Evolutionary conservation across 2,113 vertebrate genomes (phyloP), one percentile per base, ranked within the genome.

Genomic region (Ploceus nigricollis): DNA sequence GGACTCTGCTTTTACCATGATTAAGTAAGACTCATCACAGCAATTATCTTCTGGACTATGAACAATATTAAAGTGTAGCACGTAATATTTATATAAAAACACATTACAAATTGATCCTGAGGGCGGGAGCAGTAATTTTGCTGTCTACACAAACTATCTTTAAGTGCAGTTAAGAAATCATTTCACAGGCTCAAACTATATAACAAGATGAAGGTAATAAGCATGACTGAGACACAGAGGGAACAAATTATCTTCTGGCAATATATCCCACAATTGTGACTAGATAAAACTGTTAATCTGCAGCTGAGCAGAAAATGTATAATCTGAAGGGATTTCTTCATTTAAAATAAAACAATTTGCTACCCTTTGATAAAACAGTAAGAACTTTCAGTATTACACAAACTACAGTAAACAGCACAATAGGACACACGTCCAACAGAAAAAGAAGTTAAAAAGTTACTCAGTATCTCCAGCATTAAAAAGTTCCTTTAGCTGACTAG

Each of bases 201-300:
- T 89, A 93, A 97, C 94, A 95, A 96, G 93, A 95, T 94, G 77
- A 96, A 93, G 77, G 83, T 95, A 96, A 97, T 95, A 96, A 87
- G 90, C 89, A 89, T 93, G 93, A 93, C 92, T 86, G 92, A 93
- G 90, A 86, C 90, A 96, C 76, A 93, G 82, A 96, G 82, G 90
- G 94, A 96, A 96, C 61, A 96, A 96, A 96, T 96, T 91, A 94
- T 95, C 78, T 94, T 93, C 79, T 96, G 91, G 93, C 93, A 93
- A 83, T 86, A 91, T 48, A 90, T 70, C 30, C 68, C 63, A 80
- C 66, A 82, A 66, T 44, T 95, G 93, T 90, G 85, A 90, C 78
- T 88, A 25, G 60, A 95, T 95, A 87, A 89, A 88, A 87, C 42
- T 50, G 51, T 61, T 95, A 96, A 92, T 93, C 89, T 92, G 83